Evolutionary conservation across 2,113 vertebrate species (phyloP).

Genomic region (Marcusenius ussheri): DNA sequence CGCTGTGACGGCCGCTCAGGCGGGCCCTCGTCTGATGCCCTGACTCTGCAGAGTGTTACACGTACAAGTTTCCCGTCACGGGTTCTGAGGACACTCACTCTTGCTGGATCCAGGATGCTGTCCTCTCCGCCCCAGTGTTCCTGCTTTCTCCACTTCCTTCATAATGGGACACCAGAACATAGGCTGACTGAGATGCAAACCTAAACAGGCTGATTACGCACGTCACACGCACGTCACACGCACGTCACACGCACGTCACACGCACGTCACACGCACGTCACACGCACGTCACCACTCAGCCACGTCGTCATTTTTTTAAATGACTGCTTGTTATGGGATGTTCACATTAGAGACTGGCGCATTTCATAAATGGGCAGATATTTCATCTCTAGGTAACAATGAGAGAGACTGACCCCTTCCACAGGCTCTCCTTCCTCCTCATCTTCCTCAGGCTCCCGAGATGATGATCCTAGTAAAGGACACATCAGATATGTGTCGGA

Average conservation of each 20-base stretch:
- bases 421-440: slow-evolving; percentile 20
- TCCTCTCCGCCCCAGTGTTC: neutral
- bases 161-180: neutral
- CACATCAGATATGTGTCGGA: neutral
- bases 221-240: neutral
- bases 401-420: slow-evolving; percentile 30
- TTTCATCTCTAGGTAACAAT: neutral
- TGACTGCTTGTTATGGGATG: neutral
- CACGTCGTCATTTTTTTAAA: neutral
- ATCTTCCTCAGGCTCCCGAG: slow-evolving; percentile 33
- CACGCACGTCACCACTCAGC: neutral
- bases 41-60: neutral
- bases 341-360: neutral
- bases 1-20: neutral
- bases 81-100: neutral
- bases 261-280: too few species aligned
- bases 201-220: neutral
- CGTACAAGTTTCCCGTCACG: neutral
- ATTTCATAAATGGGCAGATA: neutral
- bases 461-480: slow-evolving; percentile 15
- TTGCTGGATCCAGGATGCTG: neutral
- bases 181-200: neutral
- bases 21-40: neutral
- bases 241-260: neutral
- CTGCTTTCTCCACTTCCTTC: neutral